A percentile compares a stretch with the other conserved stretches of the same genome.
phyloP scores from a whole-genome alignment of 2,797 vertebrate species.

The Intellagama lesueurii region DNA sequence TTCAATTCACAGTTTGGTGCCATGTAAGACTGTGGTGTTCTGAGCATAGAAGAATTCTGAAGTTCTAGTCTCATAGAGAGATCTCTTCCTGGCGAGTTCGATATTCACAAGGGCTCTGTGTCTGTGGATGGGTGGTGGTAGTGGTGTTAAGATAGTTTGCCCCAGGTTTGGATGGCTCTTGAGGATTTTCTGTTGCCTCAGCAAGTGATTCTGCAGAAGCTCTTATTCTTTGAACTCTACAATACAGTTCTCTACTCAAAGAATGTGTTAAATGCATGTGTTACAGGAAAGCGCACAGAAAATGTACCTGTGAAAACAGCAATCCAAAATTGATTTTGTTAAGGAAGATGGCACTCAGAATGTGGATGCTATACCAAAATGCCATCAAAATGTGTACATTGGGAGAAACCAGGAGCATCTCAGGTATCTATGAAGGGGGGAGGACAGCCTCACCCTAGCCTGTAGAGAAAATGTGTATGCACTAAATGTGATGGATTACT shows the following conservation, averaged over 20 bases:
- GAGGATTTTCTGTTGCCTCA: neutral
- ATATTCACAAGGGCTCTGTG: neutral
- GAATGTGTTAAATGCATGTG: neutral
- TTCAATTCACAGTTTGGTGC: too few species aligned
- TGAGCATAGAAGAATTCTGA: neutral
- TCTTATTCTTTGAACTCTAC: neutral
- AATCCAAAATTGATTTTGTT: neutral
- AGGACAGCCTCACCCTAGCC: too few species aligned
- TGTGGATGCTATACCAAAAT: neutral
- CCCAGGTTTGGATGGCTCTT: neutral
- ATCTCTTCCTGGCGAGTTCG: neutral
- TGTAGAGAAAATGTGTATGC: too few species aligned
- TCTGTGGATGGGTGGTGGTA: too few species aligned
- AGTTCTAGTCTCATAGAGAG: neutral
- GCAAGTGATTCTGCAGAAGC: neutral
- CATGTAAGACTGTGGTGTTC: neutral
- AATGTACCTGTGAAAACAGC: neutral
- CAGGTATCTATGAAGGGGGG: too few species aligned
- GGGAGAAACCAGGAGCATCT: too few species aligned
- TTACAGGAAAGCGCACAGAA: neutral
- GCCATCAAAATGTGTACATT: neutral
- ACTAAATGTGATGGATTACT: too few species aligned
- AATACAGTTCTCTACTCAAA: neutral
- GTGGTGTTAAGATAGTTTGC: neutral
- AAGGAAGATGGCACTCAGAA: neutral